Base-by-base conservation (phyloP, 1,140 invertebrate genomes). In the Phymastichus coffea region DNA sequence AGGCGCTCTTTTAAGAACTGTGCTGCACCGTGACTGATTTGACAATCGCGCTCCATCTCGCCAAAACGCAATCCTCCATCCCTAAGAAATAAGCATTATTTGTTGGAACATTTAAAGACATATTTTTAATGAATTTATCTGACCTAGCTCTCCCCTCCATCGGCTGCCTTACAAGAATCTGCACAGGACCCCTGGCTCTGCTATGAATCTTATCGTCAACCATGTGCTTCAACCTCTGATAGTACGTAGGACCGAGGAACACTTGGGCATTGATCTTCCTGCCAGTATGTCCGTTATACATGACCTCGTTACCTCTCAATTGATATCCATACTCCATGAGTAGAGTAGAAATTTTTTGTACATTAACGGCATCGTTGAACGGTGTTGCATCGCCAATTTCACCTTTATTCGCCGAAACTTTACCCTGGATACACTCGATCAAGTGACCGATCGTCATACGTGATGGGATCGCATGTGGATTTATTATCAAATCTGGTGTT, bases 201-300 rank as follows among this genome's bases (percentile, higher is more conserved):
- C 70, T 72, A 37, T 72, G 70, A 47, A 72, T 72, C 57, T 72
- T 72, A 28, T 72, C 70, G 23, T 72, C 68, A 3, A 72, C 70
- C 70, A 72, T 70, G 15, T 72, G 70, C 37, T 72, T 72, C 17
- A 72, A 52, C 26, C 70, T 53, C 41, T 72, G 70, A 58, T 72
- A 72, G 40, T 70, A 70, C 20, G 70, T 72, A 0, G 70, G 70
- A 2, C 70, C 70, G 14, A 72, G 67, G 44, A 72, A 72, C 35
- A 72, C 68, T 49, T 72, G 70, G 0, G 70, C 70, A 28, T 72
- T 72, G 2, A 72, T 72, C 62, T 72, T 72, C 0, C 70, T 59
- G 0, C 70, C 70, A 1, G 68, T 70, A 17, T 67, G 66, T 0
- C 70, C 70, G 12, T 72, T 72, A 22, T 66, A 72, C 68, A 72